Evolutionary conservation across 2,888 invertebrate genomes (phyloP).

Genomic region (Xylophagus ater): DNA sequence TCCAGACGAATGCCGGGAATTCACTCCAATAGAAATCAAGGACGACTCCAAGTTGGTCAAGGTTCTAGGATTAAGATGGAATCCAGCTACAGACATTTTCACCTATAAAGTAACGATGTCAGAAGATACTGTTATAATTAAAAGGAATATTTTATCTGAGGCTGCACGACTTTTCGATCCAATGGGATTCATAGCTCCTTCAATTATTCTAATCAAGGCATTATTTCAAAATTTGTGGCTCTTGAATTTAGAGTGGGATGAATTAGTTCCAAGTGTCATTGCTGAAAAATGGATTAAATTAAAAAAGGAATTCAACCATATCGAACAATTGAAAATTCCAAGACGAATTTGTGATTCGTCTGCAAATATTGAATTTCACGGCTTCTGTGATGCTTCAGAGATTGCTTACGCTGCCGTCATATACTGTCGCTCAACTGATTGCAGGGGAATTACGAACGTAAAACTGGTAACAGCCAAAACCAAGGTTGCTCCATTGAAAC

Average conservation of each 20-base stretch:
- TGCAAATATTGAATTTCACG: background rate
- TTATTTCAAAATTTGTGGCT: background rate
- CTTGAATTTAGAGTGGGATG: background rate
- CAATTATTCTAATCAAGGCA: background rate
- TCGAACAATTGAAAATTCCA: background rate
- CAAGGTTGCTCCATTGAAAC: constrained; percentile 4
- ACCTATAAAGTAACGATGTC: no score
- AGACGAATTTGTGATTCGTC: background rate
- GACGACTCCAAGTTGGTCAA: no score
- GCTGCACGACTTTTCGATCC: background rate
- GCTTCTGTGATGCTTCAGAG: constrained; percentile 2
- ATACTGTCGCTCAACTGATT: background rate
- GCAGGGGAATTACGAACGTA: background rate
- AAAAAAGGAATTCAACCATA: background rate
- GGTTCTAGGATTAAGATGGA: no score
- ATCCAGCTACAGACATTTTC: no score
- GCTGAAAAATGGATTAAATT: background rate
- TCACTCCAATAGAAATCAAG: no score
- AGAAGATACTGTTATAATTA: background rate
- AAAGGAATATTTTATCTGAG: background rate
- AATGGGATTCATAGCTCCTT: background rate
- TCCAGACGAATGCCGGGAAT: no score
- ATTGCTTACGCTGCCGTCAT: constrained; percentile 1
- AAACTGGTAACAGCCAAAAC: background rate
- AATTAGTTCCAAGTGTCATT: background rate